Evolutionary conservation across 2,113 vertebrate genomes (phyloP).

Genomic region (Campylomormyrus numenius): DNA sequence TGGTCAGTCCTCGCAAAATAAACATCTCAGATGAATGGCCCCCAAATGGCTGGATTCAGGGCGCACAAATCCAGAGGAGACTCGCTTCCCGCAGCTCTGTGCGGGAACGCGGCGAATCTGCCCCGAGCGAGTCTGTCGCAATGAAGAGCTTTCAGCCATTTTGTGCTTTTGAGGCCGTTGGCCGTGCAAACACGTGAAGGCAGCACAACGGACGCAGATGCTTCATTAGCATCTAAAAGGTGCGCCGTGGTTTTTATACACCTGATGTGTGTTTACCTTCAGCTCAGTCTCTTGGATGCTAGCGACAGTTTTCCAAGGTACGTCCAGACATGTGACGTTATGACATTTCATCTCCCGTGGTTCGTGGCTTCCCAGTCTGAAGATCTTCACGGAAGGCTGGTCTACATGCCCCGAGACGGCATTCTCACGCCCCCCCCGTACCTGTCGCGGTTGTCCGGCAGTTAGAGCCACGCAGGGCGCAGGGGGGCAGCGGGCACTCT

Average conservation of each 20-base stretch:
- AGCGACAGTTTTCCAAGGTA: not conserved
- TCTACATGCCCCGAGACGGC: not conserved
- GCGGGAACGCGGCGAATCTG: not conserved
- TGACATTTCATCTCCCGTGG: not conserved
- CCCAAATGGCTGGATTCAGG: not conserved
- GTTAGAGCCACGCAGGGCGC: not conserved
- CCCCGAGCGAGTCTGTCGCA: not conserved
- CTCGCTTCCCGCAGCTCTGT: not conserved
- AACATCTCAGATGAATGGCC: not conserved
- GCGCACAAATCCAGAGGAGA: not conserved
- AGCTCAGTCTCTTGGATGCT: not conserved
- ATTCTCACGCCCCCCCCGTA: not conserved
- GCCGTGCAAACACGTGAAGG: not conserved
- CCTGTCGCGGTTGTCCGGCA: not conserved
- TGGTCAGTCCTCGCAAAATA: constrained; percentile 6
- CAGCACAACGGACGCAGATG: not conserved
- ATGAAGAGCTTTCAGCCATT: not conserved
- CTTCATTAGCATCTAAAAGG: not conserved
- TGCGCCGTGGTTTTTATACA: not conserved
- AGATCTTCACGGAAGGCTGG: not conserved
- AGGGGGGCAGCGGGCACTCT: not conserved
- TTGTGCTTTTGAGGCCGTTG: not conserved
- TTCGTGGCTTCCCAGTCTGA: no score
- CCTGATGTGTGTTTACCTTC: not conserved
- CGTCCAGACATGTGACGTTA: not conserved